phyloP scores from a whole-genome alignment of 2,888 invertebrate genomes.

The Nemurella pictetii region DNA sequence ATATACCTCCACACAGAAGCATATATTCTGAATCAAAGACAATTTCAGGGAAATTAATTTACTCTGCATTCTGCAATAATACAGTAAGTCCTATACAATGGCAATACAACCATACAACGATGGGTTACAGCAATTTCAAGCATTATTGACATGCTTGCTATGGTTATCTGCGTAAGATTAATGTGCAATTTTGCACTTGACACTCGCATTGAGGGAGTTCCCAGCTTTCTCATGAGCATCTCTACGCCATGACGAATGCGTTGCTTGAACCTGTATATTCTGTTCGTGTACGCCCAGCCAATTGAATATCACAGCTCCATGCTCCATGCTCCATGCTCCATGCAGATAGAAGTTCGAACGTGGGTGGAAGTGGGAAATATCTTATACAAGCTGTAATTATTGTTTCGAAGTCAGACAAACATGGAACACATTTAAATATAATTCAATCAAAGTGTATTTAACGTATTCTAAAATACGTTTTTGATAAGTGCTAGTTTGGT shows the following conservation, averaged over 20 bases:
- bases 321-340: too few relatives aligned
- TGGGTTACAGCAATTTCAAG: not conserved
- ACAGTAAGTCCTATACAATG: not conserved
- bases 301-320: not conserved
- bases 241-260: not conserved
- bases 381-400: not conserved
- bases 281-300: not conserved
- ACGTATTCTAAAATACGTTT: not conserved
- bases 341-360: not conserved
- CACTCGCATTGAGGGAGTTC: not conserved
- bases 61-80: not conserved
- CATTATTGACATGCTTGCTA: not conserved
- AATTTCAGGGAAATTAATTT: not conserved
- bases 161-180: not conserved
- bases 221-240: not conserved
- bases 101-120: not conserved
- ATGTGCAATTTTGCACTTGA: not conserved
- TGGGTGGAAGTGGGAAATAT: not conserved
- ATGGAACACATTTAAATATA: not conserved
- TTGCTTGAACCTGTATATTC: not conserved
- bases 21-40: not conserved
- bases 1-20: not conserved
- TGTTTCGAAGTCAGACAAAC: not conserved
- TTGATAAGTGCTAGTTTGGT: too few relatives aligned
- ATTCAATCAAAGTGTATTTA: not conserved